Base-by-base conservation (phyloP, 2,113 vertebrate species). In the Agelaius tricolor region DNA sequence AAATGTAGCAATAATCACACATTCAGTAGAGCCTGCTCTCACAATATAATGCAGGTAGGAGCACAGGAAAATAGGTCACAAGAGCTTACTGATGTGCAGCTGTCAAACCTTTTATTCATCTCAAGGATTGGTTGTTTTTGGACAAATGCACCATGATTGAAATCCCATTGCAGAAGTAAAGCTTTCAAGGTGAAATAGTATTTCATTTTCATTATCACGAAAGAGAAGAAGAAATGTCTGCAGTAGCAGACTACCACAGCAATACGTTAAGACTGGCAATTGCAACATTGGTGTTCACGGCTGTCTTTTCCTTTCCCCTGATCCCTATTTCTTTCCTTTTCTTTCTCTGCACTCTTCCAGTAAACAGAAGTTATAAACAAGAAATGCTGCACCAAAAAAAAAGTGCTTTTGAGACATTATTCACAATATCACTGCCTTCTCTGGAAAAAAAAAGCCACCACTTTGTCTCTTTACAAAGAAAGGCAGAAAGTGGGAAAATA, bases 151-250 rank as follows among this genome's bases (percentile, higher is more conserved):
- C 81, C 63, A 14, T 79, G 63, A 67, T 55, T 82, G 65, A 96
- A 97, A 94, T 66, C 55, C 57, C 72, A 91, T 2, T 89, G 93
- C 57, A 77, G 41, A 96, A 81, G 26, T 79, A 87, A 94, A 85
- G 79, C 83, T 95, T 93, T 95, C 74, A 91, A 96, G 82, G 79
- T 95, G 63, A 96, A 96, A 79, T 52, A 93, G 44, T 57, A 78
- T 84, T 97, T 91, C 69, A 84, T 81, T 95, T 96, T 89, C 77
- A 93, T 95, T 87, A 84, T 55, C 39, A 82, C 49, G 52, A 87
- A 84, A 90, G 43, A 95, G 90, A 83, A 87, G 62, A 65, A 69
- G 71, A 88, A 96, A 95, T 13, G 19, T 55, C 91, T 91, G 46
- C 59, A 77, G 69, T 2, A 87, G 72, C 62, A 90, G 86, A 94